A percentile compares a stretch with the other conserved stretches of the same genome.
Conservation (phyloP, 1,140 invertebrate species). For the Hycleus phaleratus region DNA sequence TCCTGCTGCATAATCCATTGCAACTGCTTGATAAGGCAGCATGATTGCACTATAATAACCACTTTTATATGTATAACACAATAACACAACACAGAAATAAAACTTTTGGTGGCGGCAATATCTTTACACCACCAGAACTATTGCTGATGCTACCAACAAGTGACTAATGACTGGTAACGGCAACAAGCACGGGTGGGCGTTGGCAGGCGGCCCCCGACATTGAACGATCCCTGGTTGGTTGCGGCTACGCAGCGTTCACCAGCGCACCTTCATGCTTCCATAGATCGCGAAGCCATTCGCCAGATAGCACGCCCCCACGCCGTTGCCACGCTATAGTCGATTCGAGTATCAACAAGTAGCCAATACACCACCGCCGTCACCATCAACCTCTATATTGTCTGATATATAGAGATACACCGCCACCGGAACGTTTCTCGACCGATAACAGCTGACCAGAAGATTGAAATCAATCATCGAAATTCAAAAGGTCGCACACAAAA, state of each 20-base stretch:
- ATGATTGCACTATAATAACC: constrained; percentile 41
- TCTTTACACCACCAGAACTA: constrained; percentile 4
- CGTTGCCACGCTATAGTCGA: constrained; percentile 15
- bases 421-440: background rate
- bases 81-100: constrained; percentile 8
- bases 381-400: constrained; percentile 9
- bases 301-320: constrained; percentile 2
- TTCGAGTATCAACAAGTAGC: constrained; percentile 40
- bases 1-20: constrained; percentile 76
- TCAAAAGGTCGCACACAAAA: too few species aligned
- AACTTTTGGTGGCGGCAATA: background rate
- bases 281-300: constrained; percentile 29
- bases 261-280: constrained; percentile 25
- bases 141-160: constrained; percentile 25
- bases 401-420: constrained; percentile 11
- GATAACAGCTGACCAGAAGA: too few species aligned
- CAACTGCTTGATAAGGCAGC: constrained; percentile 80
- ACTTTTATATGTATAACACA: background rate
- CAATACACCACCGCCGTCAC: constrained; percentile 35
- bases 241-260: constrained; percentile 26
- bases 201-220: constrained; percentile 20
- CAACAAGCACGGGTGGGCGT: constrained; percentile 20
- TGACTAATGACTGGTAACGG: constrained; percentile 32
- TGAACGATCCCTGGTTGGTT: constrained; percentile 30
- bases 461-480: too few species aligned